Evolutionary conservation across 2,888 invertebrate genomes (phyloP), one percentile per base, ranked within the genome.

Genomic region (Caenorhabditis japonica): DNA sequence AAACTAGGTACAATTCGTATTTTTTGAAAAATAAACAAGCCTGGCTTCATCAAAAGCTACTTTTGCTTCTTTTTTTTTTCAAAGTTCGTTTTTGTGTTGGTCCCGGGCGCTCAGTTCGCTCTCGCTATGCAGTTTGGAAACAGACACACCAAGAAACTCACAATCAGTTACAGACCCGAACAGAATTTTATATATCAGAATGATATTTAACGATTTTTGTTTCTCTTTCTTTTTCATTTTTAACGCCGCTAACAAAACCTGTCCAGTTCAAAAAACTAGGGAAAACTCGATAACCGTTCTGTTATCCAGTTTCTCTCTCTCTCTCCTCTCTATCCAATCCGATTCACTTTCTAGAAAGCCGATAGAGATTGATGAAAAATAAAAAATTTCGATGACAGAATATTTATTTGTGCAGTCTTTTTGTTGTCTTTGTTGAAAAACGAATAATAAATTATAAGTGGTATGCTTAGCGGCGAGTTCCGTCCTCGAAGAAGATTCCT

Each of bases 401-500:
- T 41, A 30, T 49, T 49, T 49, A 49, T 49, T 47, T 47, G 47
- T 47, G 30, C n/a, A n/a, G n/a, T n/a, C n/a, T n/a, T n/a, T n/a
- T n/a, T n/a, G n/a, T n/a, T n/a, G 10, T 30, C 10, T 5, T 30
- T 21, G 49, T 44, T 33, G 13, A 36, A 17, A 43, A 52, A 34
- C 36, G 44, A 59, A 27, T 53, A 70, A 70, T 73, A 73, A 68
- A 68, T 73, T 68, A 73, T 27, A 39, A 5, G 30, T 8, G 21
- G 1, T 13, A 4, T n/a, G 53, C n/a, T 74, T 74, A 70, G 25
- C 64, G 66, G 33, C 70, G 71, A 47, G 75, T 76, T 77, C 77
- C 77, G 49, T 75, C 77, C 59, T 77, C 75, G 73, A 77, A 77
- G 74, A 77, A 77, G 64, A 77, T 69, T 51, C 77, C 77, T 58